A percentile compares a stretch with the other conserved stretches of the same genome.
These are phyloP conservation scores for Troglohyphantes excavatus DNA, from an alignment of 2,888 invertebrate genomes.

Conservation along the genomic window DNA sequence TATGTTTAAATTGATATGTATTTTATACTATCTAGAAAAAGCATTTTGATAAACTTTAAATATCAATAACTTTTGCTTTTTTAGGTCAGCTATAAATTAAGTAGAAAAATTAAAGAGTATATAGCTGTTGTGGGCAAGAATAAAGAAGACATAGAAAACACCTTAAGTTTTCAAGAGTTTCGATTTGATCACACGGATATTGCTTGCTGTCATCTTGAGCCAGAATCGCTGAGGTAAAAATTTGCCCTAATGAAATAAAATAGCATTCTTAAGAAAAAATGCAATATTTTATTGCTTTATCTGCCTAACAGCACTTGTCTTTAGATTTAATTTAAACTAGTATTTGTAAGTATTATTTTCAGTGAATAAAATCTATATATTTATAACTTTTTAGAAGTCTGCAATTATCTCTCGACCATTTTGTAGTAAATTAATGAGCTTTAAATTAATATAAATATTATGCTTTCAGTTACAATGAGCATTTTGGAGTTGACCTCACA, in stretches of 20 bases:
- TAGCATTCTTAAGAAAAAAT: too few species aligned
- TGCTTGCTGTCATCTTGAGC: slow-evolving; percentile 57
- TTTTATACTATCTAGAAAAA: too few species aligned
- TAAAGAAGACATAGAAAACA: slow-evolving; percentile 57
- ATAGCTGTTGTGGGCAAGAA: slow-evolving; percentile 56
- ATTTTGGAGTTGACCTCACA: slow-evolving; percentile 66
- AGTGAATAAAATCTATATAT: not conserved
- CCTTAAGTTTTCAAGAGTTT: slow-evolving; percentile 36
- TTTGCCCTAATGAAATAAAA: too few species aligned
- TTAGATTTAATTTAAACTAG: too few species aligned
- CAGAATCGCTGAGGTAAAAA: slow-evolving; percentile 58
- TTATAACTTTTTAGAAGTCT: too few species aligned
- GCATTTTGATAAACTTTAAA: too few species aligned
- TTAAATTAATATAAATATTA: not conserved
- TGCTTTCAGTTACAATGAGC: slow-evolving; percentile 66
- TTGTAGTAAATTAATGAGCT: too few species aligned
- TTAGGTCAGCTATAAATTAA: slow-evolving; percentile 53
- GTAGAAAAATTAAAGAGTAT: slow-evolving; percentile 68
- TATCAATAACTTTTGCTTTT: not conserved
- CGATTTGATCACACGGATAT: slow-evolving; percentile 46
- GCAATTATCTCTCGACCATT: too few species aligned
- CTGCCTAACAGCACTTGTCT: too few species aligned
- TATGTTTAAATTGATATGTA: too few species aligned
- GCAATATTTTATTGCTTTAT: too few species aligned
- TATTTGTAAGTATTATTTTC: not conserved